These are phyloP conservation scores for Pseudomyrmex flavicornis DNA, from an alignment of 1,140 invertebrate genomes.

Conservation along the genomic window DNA sequence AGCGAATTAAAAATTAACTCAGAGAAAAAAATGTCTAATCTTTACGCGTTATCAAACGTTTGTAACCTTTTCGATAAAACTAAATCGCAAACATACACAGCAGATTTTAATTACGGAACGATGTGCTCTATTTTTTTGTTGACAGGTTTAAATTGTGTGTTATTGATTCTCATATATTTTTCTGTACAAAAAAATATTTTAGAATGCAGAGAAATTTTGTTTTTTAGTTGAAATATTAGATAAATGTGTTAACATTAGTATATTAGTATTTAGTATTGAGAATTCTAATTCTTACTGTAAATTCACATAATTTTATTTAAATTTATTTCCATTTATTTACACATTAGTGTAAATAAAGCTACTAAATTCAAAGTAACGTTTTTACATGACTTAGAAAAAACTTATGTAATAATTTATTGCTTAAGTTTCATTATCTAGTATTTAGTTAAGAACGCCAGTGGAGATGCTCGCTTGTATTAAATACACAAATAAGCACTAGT, in stretches of 20 bases:
- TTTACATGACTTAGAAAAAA: neutral
- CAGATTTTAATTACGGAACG: conserved; percentile 5
- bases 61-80: conserved; percentile 26
- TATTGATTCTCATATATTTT: no score
- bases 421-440: neutral
- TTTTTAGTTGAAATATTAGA: no score
- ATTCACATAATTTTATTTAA: no score
- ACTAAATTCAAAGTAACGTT: neutral
- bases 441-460: conserved; percentile 4
- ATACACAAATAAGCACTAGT: conserved; percentile 63
- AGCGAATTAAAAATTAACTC: neutral
- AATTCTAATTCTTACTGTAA: no score
- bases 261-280: neutral
- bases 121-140: no score
- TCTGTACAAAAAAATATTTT: neutral
- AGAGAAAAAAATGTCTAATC: neutral
- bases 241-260: no score
- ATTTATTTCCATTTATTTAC: no score
- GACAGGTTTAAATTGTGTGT: no score
- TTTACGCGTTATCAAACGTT: conserved; percentile 25
- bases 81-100: neutral
- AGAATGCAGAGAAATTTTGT: neutral
- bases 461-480: conserved; percentile 65
- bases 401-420: neutral
- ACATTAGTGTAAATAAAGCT: no score